A percentile compares a stretch with the other conserved stretches of the same genome.
phyloP scores from a whole-genome alignment of 1,140 invertebrate genomes.

The Bombus soroeensis region DNA sequence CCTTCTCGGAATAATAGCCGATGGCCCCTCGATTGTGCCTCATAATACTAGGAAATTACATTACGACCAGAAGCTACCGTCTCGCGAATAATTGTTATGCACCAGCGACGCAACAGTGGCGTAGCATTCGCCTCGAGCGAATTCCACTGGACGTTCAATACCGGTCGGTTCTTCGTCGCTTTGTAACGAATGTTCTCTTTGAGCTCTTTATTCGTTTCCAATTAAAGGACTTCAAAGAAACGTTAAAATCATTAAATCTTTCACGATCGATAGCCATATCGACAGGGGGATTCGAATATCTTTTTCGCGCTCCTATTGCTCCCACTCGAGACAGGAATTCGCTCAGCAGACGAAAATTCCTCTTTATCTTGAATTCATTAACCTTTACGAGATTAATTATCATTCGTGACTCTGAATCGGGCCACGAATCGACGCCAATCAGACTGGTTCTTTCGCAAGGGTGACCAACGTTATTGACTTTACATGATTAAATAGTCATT shows the following conservation, averaged over 20 bases:
- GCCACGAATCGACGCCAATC: constrained; percentile 7
- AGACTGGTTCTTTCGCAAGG: constrained; percentile 46
- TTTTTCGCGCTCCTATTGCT: background rate
- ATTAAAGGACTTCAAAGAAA: constrained; percentile 12
- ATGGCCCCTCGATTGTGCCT: constrained; percentile 24
- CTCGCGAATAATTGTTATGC: constrained; percentile 44
- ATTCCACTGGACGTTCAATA: background rate
- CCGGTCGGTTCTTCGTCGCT: background rate
- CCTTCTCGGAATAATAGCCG: constrained; percentile 34
- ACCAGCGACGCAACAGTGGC: constrained; percentile 15
- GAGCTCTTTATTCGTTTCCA: constrained; percentile 1
- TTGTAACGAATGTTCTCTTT: background rate
- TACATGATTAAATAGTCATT: constrained; percentile 21
- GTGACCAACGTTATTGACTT: background rate
- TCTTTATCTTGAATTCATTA: constrained; percentile 45
- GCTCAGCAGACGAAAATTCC: constrained; percentile 22
- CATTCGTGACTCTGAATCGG: constrained; percentile 24
- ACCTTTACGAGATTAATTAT: constrained; percentile 43
- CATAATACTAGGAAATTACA: constrained; percentile 57
- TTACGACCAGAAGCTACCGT: constrained; percentile 22
- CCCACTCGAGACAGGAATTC: background rate
- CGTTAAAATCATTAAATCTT: background rate
- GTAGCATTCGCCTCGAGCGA: background rate
- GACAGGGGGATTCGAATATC: background rate
- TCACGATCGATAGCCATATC: background rate